Base-by-base conservation (phyloP, 2,888 invertebrate species). In the Ariolimax columbianus region DNA sequence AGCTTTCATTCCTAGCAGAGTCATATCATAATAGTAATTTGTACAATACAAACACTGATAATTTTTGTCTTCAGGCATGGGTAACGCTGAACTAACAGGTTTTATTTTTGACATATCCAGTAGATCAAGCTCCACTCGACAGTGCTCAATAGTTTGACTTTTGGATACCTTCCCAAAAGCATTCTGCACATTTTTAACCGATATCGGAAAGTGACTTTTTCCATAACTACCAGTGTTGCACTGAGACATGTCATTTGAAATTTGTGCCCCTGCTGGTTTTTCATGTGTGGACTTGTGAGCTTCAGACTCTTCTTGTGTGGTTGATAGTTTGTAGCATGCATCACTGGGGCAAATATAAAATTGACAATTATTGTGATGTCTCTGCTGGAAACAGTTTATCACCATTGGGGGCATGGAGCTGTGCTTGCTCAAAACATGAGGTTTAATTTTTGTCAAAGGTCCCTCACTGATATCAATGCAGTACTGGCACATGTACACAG, bases 251-350 rank as follows among this genome's bases (percentile, higher is more conserved):
- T 79, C 79, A 63, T 30, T 79, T 9, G 40, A 6, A 33, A 36
- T 72, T 26, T 70, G 43, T 40, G 9, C 14, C 3, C 17, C 89
- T 33, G 85, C 82, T 47, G 87, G 86, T 0, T 89, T 89, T 59
- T 89, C 79, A 66, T 89, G 89, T 30, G 89, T 77, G 51, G 89
- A 89, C 77, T 89, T 90, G 38, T 88, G 86, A n/a, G 87, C 66
- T 38, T 73, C 63, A 36, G 82, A 73, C 59, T 89, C 89, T 66
- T 89, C 86, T 73, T 87, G 82, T 51, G 75, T 36, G 38, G 23
- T 33, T 38, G 63, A 81, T 70, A 81, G 55, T 43, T 77, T 77
- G 63, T 23, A 51, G 66, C 82, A 73, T 38, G 47, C 26, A 38
- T 78, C 47, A 68, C 38, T 43, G 1, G 84, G 77, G 55, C 84